Conservation (phyloP, 2,888 invertebrate genomes). For the Ochlodes sylvanus region DNA sequence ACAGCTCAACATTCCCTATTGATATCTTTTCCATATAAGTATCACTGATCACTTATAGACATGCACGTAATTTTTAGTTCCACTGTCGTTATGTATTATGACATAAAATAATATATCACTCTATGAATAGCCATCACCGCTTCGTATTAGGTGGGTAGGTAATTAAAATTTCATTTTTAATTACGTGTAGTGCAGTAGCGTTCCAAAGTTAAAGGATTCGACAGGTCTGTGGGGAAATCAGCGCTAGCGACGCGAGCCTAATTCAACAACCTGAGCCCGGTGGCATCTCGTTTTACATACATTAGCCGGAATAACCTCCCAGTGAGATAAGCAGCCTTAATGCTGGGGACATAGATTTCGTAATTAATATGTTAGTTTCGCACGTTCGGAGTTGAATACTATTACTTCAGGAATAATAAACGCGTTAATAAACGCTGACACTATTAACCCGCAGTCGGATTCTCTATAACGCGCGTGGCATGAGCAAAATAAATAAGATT, state of each 20-base stretch:
- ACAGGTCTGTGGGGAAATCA: slow-evolving; percentile 71
- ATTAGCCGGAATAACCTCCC: slow-evolving; percentile 32
- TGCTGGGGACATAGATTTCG: slow-evolving; percentile 11
- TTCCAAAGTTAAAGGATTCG: slow-evolving; percentile 56
- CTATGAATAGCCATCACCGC: not conserved
- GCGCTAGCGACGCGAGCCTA: slow-evolving; percentile 58
- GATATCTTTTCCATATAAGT: no score
- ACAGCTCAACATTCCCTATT: no score
- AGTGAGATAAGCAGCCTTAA: slow-evolving; percentile 23
- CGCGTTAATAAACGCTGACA: not conserved
- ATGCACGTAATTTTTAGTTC: no score
- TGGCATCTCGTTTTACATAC: slow-evolving; percentile 48
- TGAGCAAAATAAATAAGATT: no score
- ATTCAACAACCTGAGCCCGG: slow-evolving; percentile 49
- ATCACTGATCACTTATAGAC: no score
- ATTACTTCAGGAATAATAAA: not conserved
- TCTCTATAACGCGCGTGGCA: no score
- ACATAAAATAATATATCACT: slow-evolving; percentile 2
- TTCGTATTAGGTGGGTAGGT: slow-evolving; percentile 32
- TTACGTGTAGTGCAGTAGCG: slow-evolving; percentile 68
- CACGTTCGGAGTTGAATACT: not conserved
- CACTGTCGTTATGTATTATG: no score
- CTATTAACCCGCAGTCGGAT: no score
- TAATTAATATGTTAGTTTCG: slow-evolving; percentile 26
- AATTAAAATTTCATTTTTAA: slow-evolving; percentile 69